These are phyloP conservation scores for Amblyopsis hoosieri DNA, from an alignment of 2,797 vertebrate genomes.

Conservation along the genomic window DNA sequence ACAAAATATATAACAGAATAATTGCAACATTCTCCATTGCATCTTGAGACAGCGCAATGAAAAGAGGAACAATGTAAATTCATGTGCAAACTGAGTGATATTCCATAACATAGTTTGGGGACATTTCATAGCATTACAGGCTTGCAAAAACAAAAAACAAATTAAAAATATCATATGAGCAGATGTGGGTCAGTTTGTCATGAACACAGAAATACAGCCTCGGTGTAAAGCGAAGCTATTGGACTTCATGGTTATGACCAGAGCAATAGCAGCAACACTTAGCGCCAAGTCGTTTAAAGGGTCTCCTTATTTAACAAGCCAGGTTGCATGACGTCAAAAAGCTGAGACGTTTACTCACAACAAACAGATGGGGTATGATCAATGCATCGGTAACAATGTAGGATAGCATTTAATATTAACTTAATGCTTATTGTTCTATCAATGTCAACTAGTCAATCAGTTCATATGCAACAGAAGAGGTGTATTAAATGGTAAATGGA, in stretches of 20 bases:
- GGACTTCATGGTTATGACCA: slow-evolving; percentile 46
- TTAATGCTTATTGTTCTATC: slow-evolving; percentile 48
- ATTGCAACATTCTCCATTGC: no score
- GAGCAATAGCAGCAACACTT: slow-evolving; percentile 44
- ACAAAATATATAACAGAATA: no score
- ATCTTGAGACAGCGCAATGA: no score
- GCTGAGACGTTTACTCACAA: slow-evolving; percentile 1
- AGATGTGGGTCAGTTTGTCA: slow-evolving; percentile 28
- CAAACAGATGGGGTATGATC: neutral
- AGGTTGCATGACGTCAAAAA: slow-evolving; percentile 2
- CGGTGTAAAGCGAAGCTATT: slow-evolving; percentile 27
- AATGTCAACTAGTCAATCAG: slow-evolving; percentile 9
- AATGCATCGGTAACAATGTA: neutral
- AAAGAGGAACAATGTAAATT: no score
- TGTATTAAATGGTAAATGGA: no score
- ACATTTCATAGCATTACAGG: slow-evolving; percentile 30
- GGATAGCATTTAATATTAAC: slow-evolving; percentile 44
- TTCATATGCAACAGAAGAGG: slow-evolving; percentile 17
- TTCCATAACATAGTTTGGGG: slow-evolving; percentile 14
- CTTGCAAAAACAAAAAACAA: slow-evolving; percentile 17
- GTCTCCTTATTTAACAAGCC: neutral
- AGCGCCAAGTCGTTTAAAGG: slow-evolving; percentile 46
- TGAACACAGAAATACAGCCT: slow-evolving; percentile 22
- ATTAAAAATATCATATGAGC: slow-evolving; percentile 36
- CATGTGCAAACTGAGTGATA: neutral